A percentile compares a stretch with the other conserved stretches of the same genome.
Conservation (phyloP, 2,888 invertebrate species). For the Ischnura elegans region DNA sequence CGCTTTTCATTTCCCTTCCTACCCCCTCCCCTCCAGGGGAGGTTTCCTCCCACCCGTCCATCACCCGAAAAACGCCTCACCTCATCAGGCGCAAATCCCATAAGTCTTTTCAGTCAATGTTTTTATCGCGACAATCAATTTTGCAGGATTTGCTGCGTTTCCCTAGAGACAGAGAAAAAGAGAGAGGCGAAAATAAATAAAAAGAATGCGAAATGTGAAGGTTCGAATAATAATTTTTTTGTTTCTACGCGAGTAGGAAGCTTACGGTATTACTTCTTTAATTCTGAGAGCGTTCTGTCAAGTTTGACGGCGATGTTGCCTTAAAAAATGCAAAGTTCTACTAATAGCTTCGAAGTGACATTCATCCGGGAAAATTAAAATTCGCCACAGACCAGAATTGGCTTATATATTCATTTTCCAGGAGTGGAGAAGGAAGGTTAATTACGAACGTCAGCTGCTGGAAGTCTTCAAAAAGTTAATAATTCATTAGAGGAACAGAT, state of each 20-base stretch:
- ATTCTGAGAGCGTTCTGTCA: constrained; percentile 1
- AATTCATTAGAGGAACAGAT: neutral
- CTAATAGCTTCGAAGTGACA: neutral
- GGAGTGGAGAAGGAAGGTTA: neutral
- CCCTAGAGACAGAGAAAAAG: constrained; percentile 3
- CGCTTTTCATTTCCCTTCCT: neutral
- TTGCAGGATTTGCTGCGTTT: constrained; percentile 38
- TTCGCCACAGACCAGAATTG: neutral
- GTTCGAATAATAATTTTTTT: constrained; percentile 10
- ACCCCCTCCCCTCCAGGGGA: neutral
- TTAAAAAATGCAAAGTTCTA: neutral
- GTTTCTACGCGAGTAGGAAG: neutral
- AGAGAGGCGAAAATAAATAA: no score
- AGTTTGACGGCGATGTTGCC: neutral
- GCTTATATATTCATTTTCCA: neutral
- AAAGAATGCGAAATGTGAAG: no score
- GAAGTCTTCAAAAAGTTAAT: neutral
- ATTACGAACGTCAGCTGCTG: neutral
- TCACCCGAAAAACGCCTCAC: neutral
- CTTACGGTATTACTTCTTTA: constrained; percentile 25
- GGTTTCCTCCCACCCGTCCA: neutral
- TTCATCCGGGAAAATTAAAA: neutral
- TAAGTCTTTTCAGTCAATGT: constrained; percentile 31
- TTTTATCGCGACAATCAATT: constrained; percentile 60
- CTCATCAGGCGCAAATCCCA: constrained; percentile 33